Conservation (phyloP, 2,888 invertebrate species). For the Mimumesa dahlbomi region DNA sequence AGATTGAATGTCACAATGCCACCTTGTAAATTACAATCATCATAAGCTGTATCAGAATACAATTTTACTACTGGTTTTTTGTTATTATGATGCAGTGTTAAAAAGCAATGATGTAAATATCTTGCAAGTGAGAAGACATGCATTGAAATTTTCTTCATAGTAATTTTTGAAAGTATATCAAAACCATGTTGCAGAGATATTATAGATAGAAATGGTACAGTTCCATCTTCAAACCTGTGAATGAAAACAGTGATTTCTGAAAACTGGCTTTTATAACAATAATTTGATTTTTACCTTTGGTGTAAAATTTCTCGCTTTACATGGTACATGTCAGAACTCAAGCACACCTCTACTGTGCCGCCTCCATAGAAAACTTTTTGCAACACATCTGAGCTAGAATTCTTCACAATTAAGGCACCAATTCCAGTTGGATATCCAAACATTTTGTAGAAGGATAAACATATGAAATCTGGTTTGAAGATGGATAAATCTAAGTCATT, state of each 20-base stretch:
- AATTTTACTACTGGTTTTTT: slow-evolving; percentile 85
- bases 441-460: slow-evolving; percentile 97
- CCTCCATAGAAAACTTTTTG: slow-evolving; percentile 93
- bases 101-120: slow-evolving; percentile 86
- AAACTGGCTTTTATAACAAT: background rate
- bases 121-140: slow-evolving; percentile 90
- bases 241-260: slow-evolving; percentile 36
- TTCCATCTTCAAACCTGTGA: slow-evolving; percentile 96
- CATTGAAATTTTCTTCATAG: slow-evolving; percentile 85
- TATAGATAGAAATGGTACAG: slow-evolving; percentile 92
- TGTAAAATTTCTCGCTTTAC: slow-evolving; percentile 85
- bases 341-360: slow-evolving; percentile 93
- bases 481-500: slow-evolving; percentile 88
- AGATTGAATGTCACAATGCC: slow-evolving; percentile 95
- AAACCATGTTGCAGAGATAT: slow-evolving; percentile 91
- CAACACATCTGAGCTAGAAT: slow-evolving; percentile 83
- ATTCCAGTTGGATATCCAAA: slow-evolving; percentile 98
- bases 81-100: slow-evolving; percentile 86
- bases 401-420: slow-evolving; percentile 92
- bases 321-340: slow-evolving; percentile 87
- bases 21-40: slow-evolving; percentile 86
- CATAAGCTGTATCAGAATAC: slow-evolving; percentile 88
- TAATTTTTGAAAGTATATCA: slow-evolving; percentile 84
- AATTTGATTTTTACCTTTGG: slow-evolving; percentile 84
- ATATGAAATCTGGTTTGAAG: slow-evolving; percentile 92